Conservation (phyloP, 2,113 vertebrate species). For the western clawed frog (Xenopus tropicalis) region UCB_Xtro_10.0 CM004446.2:141247001-141247500, state of each 20-base stretch:
- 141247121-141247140: conserved; percentile 11
- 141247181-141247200: neutral
- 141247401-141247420: no score
- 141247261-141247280: conserved; percentile 35
- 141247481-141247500: no score
- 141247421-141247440: no score
- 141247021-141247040: conserved; percentile 50
- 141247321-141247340: neutral
- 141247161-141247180: conserved; percentile 11
- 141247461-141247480: no score
- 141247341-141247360: neutral
- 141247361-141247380: neutral
- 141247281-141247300: conserved; percentile 31
- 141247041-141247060: conserved; percentile 35
- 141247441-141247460: no score
- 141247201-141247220: conserved; percentile 8
- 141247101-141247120: conserved; percentile 28
- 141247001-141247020: conserved; percentile 48
- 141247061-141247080: conserved; percentile 33
- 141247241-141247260: conserved; percentile 28
- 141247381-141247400: neutral
- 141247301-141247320: conserved; percentile 22
- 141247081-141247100: conserved; percentile 39
- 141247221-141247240: conserved; percentile 35
- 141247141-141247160: conserved; percentile 13